Conservation (phyloP, 2,113 vertebrate genomes). For the Grammomys surdaster region DNA sequence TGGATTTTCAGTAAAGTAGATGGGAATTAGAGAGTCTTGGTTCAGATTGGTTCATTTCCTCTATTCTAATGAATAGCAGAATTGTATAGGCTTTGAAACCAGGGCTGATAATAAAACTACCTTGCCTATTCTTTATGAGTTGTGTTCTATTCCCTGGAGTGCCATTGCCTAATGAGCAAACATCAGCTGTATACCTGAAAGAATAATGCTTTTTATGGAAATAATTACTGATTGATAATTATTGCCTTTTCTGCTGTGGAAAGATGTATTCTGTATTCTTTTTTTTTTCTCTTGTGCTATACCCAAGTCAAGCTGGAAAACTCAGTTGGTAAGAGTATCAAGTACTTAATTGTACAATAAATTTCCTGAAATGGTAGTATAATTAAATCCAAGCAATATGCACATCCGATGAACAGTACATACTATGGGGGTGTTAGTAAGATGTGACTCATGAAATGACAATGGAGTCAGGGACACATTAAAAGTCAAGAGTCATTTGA, state of each 20-base stretch:
- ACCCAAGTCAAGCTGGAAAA: conserved; percentile 16
- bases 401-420: not conserved
- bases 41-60: conserved; percentile 77
- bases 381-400: conserved; percentile 49
- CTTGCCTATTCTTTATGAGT: conserved; percentile 72
- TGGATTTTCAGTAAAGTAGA: conserved; percentile 51
- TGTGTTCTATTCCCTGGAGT: conserved; percentile 69
- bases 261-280: conserved; percentile 14
- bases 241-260: conserved; percentile 56
- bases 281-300: conserved; percentile 52
- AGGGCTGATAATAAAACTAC: conserved; percentile 77
- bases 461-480: not conserved
- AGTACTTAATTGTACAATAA: conserved; percentile 51
- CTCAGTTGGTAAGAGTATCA: not conserved
- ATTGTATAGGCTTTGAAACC: conserved; percentile 70
- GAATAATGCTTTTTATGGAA: conserved; percentile 77
- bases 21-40: conserved; percentile 61
- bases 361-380: conserved; percentile 58
- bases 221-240: conserved; percentile 76
- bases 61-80: conserved; percentile 65
- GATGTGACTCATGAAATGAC: not conserved
- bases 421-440: not conserved
- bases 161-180: conserved; percentile 80
- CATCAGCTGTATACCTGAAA: conserved; percentile 72
- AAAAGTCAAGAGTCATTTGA: conserved; percentile 14